Evolutionary conservation across 2,113 vertebrate species (phyloP).

Genomic region (Euleptes europaea): DNA sequence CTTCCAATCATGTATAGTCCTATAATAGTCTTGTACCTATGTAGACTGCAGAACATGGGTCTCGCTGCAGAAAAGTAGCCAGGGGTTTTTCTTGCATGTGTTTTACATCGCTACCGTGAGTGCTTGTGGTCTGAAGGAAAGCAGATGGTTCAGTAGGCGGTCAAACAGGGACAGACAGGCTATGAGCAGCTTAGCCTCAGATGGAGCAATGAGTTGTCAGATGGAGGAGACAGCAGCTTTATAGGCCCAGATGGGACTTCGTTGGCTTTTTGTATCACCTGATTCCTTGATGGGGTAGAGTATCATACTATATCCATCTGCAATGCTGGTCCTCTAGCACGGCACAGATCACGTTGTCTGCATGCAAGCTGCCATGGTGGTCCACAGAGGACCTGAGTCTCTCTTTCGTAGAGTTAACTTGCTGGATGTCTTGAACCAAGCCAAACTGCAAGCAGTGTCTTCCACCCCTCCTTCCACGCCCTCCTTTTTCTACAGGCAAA

Average conservation of each 20-base stretch:
- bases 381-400: too few species aligned
- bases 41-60: background rate
- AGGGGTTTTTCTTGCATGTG: background rate
- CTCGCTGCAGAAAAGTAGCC: background rate
- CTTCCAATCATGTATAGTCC: background rate
- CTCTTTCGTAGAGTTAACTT: too few species aligned
- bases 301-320: background rate
- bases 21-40: background rate
- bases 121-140: background rate
- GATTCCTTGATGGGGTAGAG: background rate
- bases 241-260: background rate
- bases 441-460: too few species aligned
- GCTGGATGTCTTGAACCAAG: too few species aligned
- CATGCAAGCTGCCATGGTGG: too few species aligned
- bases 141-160: background rate
- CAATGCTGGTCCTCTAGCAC: too few species aligned
- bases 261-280: background rate
- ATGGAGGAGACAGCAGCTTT: background rate
- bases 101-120: background rate
- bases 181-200: too few species aligned
- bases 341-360: too few species aligned
- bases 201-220: background rate
- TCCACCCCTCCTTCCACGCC: too few species aligned
- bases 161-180: background rate
- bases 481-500: too few species aligned